Evolutionary conservation across 2,888 invertebrate genomes (phyloP).

Genomic region (Helicoverpa assulta): DNA sequence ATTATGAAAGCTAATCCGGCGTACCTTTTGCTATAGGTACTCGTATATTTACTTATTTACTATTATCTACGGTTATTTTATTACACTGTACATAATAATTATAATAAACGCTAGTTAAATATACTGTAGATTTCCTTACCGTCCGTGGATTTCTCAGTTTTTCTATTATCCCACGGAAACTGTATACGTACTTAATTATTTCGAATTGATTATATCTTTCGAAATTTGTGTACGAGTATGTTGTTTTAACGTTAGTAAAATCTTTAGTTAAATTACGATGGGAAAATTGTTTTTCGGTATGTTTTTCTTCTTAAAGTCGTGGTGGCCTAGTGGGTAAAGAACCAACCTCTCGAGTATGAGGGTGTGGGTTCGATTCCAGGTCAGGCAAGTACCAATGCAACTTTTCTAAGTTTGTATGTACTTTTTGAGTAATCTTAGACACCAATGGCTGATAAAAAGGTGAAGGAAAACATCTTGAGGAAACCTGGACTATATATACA

Average conservation of each 20-base stretch:
- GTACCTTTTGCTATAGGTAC: not conserved
- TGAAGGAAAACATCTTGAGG: too few relatives aligned
- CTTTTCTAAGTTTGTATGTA: too few relatives aligned
- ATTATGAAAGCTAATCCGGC: not conserved
- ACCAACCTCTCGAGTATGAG: too few relatives aligned
- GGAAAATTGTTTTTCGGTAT: too few relatives aligned
- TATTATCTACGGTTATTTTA: not conserved
- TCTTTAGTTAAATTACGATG: too few relatives aligned
- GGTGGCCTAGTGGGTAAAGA: too few relatives aligned
- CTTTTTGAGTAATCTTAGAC: too few relatives aligned
- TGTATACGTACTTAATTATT: slow-evolving; percentile 6
- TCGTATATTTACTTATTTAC: not conserved
- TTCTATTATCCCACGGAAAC: slow-evolving; percentile 51
- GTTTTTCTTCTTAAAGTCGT: too few relatives aligned
- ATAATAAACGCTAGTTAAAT: slow-evolving; percentile 29
- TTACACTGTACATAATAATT: slow-evolving; percentile 35
- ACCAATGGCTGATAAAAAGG: too few relatives aligned
- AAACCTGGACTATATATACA: too few relatives aligned
- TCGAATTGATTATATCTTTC: slow-evolving; percentile 26
- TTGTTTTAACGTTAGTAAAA: not conserved
- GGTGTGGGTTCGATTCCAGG: too few relatives aligned
- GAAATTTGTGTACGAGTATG: slow-evolving; percentile 1
- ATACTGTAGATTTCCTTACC: slow-evolving; percentile 13
- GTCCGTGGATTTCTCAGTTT: slow-evolving; percentile 23
- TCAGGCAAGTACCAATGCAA: too few relatives aligned